Base-by-base conservation (phyloP, 2,797 vertebrate genomes). In the Anisognathus igniventris region DNA sequence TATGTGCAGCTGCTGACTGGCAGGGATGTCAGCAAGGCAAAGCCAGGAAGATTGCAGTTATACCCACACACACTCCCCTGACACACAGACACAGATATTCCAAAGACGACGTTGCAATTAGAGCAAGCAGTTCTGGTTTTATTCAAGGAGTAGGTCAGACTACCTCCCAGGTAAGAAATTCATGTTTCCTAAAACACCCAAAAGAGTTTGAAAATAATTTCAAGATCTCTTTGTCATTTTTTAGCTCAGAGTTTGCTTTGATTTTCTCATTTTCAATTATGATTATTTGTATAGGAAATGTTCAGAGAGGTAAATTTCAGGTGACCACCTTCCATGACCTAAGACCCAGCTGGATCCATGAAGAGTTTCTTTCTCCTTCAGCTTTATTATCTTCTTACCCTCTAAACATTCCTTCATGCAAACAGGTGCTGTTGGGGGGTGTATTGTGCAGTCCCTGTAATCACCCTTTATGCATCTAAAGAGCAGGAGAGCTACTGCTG, bases 1-100 rank as follows among this genome's bases (percentile, higher is more conserved):
- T 76, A 73, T 23, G 60, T 64, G 47, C 74, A 87, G 93, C 92
- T 95, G 88, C 95, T 96, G 93, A 88, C 76, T 88, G 94, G 89
- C 91, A 94, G 85, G 65, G 51, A 80, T 95, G 83, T 67, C 64
- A 72, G 88, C 90, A 89, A 87, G 60, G 79, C 60, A 72, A 47
- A 66, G 67, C 72, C 76, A 75, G 42, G 74, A 93, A 95, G 64
- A 33, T 67, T 88, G 45, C 75, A 66, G 72, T 62, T 90, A 71
- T 10, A 7, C 51, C 57, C 17, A 30, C 24, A 15, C 12, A 4
- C 10, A 4, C 10, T 23, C 30, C 7, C 31, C 60, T n/a, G 33
- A 23, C 72, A 78, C 42, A 40, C 56, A 61, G n/a, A 35, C n/a
- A 17, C 39, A n/a, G 25, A 19, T 37, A 71, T 74, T 76, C 56